Conservation (phyloP, 2,888 invertebrate species). For the Dicycla oo region DNA sequence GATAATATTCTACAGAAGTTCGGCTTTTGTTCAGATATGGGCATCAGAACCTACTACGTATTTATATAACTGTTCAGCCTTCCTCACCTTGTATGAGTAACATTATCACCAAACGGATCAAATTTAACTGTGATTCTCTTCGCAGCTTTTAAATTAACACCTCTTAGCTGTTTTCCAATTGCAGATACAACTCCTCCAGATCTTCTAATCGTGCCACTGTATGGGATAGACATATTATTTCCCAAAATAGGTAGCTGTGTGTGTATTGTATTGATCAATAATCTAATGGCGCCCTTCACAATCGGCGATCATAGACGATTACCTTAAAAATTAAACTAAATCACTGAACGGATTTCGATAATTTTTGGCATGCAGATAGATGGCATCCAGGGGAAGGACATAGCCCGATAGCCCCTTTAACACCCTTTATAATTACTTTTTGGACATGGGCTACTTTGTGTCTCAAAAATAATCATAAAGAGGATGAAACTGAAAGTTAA, state of each 20-base stretch:
- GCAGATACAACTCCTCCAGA: slow-evolving; percentile 93
- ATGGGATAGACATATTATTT: slow-evolving; percentile 93
- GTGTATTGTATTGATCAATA: slow-evolving; percentile 66
- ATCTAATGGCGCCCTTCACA: too few relatives aligned
- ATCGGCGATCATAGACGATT: too few relatives aligned
- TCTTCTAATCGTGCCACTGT: slow-evolving; percentile 92
- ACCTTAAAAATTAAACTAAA: too few relatives aligned
- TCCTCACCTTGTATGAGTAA: slow-evolving; percentile 91
- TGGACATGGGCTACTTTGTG: too few relatives aligned
- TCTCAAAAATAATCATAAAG: too few relatives aligned
- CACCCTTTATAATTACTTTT: too few relatives aligned
- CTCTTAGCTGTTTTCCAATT: slow-evolving; percentile 93
- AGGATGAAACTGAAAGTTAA: too few relatives aligned
- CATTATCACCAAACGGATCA: slow-evolving; percentile 95
- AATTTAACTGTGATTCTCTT: slow-evolving; percentile 94
- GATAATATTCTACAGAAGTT: background rate
- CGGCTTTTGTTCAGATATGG: background rate
- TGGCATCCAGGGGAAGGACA: too few relatives aligned
- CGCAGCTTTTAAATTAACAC: slow-evolving; percentile 94
- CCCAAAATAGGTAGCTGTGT: slow-evolving; percentile 56
- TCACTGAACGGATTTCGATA: too few relatives aligned
- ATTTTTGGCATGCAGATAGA: too few relatives aligned
- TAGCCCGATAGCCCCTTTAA: too few relatives aligned
- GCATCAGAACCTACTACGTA: slow-evolving; percentile 1
- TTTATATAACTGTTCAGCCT: slow-evolving; percentile 13